Evolutionary conservation across 2,797 vertebrate species (phyloP), one percentile per base, ranked within the genome.

Genomic region (Paguma larvata): DNA sequence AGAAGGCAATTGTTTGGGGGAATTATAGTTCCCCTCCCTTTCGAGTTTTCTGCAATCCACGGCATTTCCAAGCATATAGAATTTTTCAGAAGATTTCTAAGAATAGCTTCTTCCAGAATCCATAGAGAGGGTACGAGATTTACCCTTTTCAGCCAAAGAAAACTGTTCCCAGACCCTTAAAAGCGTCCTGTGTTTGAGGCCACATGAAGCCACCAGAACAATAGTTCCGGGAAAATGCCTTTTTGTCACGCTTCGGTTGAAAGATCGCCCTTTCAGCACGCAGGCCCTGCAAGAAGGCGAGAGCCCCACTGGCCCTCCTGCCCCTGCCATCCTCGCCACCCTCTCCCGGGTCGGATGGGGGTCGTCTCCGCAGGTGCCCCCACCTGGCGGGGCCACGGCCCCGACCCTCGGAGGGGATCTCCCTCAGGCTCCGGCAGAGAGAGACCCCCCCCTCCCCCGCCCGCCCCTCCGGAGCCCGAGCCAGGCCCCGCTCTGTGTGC

Each of bases 21-120:
- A 72, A 84, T 86, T 78, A 88, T 32, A 38, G 48, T 84, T 86
- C 78, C 77, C 89, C 84, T 93, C 78, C 77, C 84, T 68, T 85
- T 44, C 93, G 25, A 67, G 14, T 53, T 79, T 87, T 62, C 92
- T 53, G 70, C 93, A 34, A 41, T 92, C 85, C 14, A 72, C 65
- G 68, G 89, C 92, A 51, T 83, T 94, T 96, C 83, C 80, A 83
- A 63, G 82, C n/a, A 88, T 70, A 85, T 32, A 91, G 79, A 94
- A 62, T 80, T 78, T 93, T 97, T 75, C 87, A 90, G 70, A 87
- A 16, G 82, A 75, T 51, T 82, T 95, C 97, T 85, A 94, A 97
- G 93, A 97, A 98, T 96, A 97, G 41, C 68, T 82, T 68, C 75
- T 68, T 59, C 79, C 21, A 14, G 96, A 94, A 89, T 5, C 72